phyloP scores from a whole-genome alignment of 2,797 vertebrate species.

The Columba guinea region DNA sequence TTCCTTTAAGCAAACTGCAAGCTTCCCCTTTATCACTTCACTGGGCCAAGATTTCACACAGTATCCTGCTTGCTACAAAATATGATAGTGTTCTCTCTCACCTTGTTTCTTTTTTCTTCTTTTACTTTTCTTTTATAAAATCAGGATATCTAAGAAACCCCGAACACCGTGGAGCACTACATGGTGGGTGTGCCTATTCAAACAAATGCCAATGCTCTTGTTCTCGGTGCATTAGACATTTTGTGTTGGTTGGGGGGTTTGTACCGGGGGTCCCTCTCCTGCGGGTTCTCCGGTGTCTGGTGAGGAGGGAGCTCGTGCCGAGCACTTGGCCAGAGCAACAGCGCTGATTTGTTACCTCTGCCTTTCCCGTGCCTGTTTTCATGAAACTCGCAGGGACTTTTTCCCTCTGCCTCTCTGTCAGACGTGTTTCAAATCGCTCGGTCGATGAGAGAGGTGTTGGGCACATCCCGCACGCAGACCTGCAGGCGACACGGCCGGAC shows the following conservation, averaged over 20 bases:
- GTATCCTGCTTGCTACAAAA: constrained; percentile 72
- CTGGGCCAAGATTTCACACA: constrained; percentile 74
- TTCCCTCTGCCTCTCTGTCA: not conserved
- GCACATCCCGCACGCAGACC: not conserved
- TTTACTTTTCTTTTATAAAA: constrained; percentile 75
- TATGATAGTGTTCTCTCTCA: constrained; percentile 74
- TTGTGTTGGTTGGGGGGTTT: constrained; percentile 31
- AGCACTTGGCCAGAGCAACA: not conserved
- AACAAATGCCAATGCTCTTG: constrained; percentile 69
- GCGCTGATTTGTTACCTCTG: not conserved
- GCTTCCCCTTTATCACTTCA: constrained; percentile 61
- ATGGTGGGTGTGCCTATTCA: constrained; percentile 73
- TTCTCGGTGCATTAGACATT: constrained; percentile 57
- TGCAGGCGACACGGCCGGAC: not conserved
- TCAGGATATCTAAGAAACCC: constrained; percentile 74
- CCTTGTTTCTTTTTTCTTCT: constrained; percentile 75
- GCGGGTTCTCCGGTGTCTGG: not conserved
- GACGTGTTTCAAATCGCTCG: not conserved
- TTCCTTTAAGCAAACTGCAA: constrained; percentile 59
- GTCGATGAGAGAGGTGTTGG: not conserved
- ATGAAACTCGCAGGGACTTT: not conserved
- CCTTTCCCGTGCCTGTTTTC: not conserved
- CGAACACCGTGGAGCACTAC: constrained; percentile 71
- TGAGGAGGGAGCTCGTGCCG: not conserved
- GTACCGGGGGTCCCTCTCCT: not conserved